These are phyloP conservation scores for Siphamia tubifer DNA, from an alignment of 2,113 vertebrate genomes.

Conservation along the genomic window DNA sequence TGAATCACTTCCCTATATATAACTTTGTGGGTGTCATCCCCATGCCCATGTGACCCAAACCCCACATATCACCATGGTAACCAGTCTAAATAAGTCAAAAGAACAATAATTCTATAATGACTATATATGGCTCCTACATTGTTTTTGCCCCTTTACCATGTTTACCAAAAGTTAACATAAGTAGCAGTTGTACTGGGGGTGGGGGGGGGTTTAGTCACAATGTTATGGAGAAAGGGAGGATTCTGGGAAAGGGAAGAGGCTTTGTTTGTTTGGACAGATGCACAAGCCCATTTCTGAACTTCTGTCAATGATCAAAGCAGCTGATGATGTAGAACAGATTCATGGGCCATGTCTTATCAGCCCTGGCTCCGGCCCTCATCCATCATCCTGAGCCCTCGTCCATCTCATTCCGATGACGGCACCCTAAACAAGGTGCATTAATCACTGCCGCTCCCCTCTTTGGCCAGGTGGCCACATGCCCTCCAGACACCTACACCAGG, in stretches of 20 bases:
- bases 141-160: slow-evolving; percentile 41
- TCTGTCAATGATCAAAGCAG: slow-evolving; percentile 94
- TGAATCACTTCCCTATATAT: no score
- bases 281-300: slow-evolving; percentile 90
- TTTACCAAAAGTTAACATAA: slow-evolving; percentile 62
- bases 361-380: slow-evolving; percentile 85
- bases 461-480: slow-evolving; percentile 91
- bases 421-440: slow-evolving; percentile 94
- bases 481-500: slow-evolving; percentile 83
- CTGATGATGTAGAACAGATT: slow-evolving; percentile 96
- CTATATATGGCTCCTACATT: no score
- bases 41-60: no score
- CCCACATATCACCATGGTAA: no score
- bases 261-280: slow-evolving; percentile 95
- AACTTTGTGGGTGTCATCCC: no score
- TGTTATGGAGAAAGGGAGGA: slow-evolving; percentile 24
- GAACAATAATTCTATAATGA: no score
- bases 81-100: no score
- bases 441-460: slow-evolving; percentile 85
- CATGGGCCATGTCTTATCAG: slow-evolving; percentile 95
- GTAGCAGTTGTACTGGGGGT: slow-evolving; percentile 27
- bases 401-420: slow-evolving; percentile 87
- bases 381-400: slow-evolving; percentile 87
- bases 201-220: slow-evolving; percentile 16
- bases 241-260: slow-evolving; percentile 62